Evolutionary conservation across 2,888 invertebrate species (phyloP), one percentile per base, ranked within the genome.

Genomic region (Drosophila peninsularis): DNA sequence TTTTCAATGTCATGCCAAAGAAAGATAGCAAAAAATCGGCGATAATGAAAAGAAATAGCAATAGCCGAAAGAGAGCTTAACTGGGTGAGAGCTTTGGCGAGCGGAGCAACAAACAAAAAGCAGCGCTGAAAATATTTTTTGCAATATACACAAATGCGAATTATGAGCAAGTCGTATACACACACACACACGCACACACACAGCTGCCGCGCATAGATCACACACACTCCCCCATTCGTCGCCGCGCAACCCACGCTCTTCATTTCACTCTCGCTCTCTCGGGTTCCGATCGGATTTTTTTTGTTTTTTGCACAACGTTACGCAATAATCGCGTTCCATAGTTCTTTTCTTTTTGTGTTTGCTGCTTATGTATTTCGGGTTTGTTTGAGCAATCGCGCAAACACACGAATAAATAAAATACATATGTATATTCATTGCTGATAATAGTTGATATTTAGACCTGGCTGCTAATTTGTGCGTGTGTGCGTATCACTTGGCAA

Each of bases 301-400:
- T 54, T 45, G 27, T 27, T 27, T 69, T 68, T 65, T 69, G 74
- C 75, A 71, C 55, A 70, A 58, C 60, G 79, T 85, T 85, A 85
- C 89, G 84, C 87, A 85, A 85, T 77, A 80, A 73, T 73, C 72
- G 78, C 83, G 78, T 70, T 85, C 57, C 45, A 30, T 55, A 69
- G 68, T 69, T 79, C 64, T 62, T 45, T 65, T 53, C 52, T 37
- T 58, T 57, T 49, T 75, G 39, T 69, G 62, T 64, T 67, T 70
- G 70, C 54, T 24, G 62, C 49, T 32, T 60, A 14, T 63, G 27
- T 64, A 32, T 62, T 71, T 62, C 27, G 60, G 36, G 37, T 75
- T 65, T 76, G 75, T 81, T 73, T 76, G 69, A 53, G 24, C 45
- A 45, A 34, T 37, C 62, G 53, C 50, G 39, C 50, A 65, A 49